These are phyloP conservation scores for Biston betularia DNA, from an alignment of 2,888 invertebrate species.

Conservation along the genomic window DNA sequence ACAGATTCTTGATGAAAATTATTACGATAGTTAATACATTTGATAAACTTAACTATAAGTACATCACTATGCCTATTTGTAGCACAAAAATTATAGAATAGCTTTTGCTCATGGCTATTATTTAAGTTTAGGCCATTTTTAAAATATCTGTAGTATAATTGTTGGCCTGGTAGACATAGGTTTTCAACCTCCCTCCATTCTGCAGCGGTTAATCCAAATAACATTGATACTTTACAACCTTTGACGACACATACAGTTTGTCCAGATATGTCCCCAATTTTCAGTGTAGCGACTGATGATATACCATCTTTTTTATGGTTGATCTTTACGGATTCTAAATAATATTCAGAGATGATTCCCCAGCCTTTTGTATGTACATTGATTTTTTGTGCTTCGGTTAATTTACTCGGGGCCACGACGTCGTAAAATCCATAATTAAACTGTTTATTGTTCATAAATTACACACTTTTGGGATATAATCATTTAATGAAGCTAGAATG, in stretches of 20 bases:
- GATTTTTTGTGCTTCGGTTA: slow-evolving; percentile 66
- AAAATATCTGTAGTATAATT: slow-evolving; percentile 79
- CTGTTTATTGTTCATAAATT: slow-evolving; percentile 50
- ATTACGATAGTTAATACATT: slow-evolving; percentile 69
- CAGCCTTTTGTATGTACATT: slow-evolving; percentile 66
- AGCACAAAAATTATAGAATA: slow-evolving; percentile 80
- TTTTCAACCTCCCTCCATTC: slow-evolving; percentile 76
- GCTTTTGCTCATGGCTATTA: slow-evolving; percentile 70
- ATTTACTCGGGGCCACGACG: slow-evolving; percentile 61
- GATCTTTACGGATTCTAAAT: slow-evolving; percentile 79
- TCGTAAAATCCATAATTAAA: slow-evolving; percentile 53
- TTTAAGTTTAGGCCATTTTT: slow-evolving; percentile 70
- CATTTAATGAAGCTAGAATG: neutral
- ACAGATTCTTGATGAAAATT: slow-evolving; percentile 70
- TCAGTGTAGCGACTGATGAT: slow-evolving; percentile 68
- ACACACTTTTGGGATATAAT: neutral
- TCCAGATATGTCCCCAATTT: slow-evolving; percentile 71
- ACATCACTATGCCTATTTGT: slow-evolving; percentile 66
- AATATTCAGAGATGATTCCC: slow-evolving; percentile 74
- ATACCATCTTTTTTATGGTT: slow-evolving; percentile 57
- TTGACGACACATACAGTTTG: slow-evolving; percentile 71
- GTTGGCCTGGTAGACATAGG: slow-evolving; percentile 63
- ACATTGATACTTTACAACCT: slow-evolving; percentile 64
- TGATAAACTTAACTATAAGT: slow-evolving; percentile 66
- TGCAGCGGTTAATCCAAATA: slow-evolving; percentile 68